These are phyloP conservation scores for Poeciliopsis turneri DNA, from an alignment of 2,797 vertebrate species.

Conservation along the genomic window DNA sequence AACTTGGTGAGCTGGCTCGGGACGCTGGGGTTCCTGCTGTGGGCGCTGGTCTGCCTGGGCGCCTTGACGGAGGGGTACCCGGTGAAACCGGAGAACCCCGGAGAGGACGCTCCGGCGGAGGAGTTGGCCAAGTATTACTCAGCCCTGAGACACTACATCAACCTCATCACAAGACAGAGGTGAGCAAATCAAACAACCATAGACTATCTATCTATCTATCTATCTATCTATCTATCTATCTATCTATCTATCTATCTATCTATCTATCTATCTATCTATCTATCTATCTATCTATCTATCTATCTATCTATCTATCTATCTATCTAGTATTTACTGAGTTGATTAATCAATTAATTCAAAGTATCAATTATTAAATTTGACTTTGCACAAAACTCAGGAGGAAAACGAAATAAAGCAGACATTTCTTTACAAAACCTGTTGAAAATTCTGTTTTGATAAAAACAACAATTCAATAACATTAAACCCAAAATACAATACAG, in stretches of 20 bases:
- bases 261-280: constrained; percentile 4
- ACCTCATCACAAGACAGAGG: constrained; percentile 99
- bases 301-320: not conserved
- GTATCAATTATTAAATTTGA: not conserved
- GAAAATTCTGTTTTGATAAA: not conserved
- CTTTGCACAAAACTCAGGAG: not conserved
- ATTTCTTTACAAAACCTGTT: not conserved
- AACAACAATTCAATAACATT: not conserved
- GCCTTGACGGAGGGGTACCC: constrained; percentile 93
- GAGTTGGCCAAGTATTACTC: constrained; percentile 98
- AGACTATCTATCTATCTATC: too few relatives aligned
- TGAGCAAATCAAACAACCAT: too few relatives aligned
- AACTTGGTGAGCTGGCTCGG: constrained; percentile 87
- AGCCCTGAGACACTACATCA: constrained; percentile 97
- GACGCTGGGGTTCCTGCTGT: constrained; percentile 86
- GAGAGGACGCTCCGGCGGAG: constrained; percentile 93
- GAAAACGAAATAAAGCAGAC: not conserved
- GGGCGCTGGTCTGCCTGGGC: constrained; percentile 90
- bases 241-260: not conserved
- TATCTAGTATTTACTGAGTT: not conserved
- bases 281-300: not conserved
- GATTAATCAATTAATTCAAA: not conserved
- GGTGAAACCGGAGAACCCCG: constrained; percentile 94
- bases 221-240: too few relatives aligned
- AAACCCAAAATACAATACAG: not conserved